These are phyloP conservation scores for Erebia aethiops DNA, from an alignment of 2,888 invertebrate genomes.

Conservation along the genomic window DNA sequence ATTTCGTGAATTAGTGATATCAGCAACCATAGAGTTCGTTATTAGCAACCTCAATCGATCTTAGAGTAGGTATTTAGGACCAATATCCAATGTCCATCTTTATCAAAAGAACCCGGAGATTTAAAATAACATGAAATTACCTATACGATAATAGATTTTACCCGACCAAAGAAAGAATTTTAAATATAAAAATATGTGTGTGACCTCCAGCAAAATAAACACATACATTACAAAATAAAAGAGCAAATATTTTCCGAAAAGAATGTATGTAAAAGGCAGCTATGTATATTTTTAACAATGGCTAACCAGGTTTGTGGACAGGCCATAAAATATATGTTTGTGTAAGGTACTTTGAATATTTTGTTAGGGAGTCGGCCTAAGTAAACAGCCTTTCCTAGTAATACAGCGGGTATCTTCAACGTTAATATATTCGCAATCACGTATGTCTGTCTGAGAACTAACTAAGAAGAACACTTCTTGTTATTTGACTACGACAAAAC, in stretches of 20 bases:
- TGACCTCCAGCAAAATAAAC: neutral
- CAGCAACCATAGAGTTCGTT: too few relatives aligned
- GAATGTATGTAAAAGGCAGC: constrained; percentile 27
- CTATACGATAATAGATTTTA: too few relatives aligned
- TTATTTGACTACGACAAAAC: neutral
- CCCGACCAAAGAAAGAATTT: too few relatives aligned
- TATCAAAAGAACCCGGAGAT: too few relatives aligned
- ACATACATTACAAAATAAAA: neutral
- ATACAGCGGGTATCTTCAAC: constrained; percentile 49
- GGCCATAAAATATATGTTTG: constrained; percentile 61
- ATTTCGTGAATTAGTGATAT: too few relatives aligned
- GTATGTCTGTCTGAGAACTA: constrained; percentile 34
- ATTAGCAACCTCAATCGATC: too few relatives aligned
- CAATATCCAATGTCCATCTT: too few relatives aligned
- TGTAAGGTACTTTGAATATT: constrained; percentile 64
- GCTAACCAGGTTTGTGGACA: constrained; percentile 51
- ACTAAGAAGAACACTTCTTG: neutral
- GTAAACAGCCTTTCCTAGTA: constrained; percentile 56
- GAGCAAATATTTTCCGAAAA: constrained; percentile 28
- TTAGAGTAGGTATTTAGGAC: too few relatives aligned
- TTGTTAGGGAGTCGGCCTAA: constrained; percentile 62
- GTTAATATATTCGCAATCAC: constrained; percentile 60
- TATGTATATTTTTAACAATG: constrained; percentile 37
- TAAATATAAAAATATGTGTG: too few relatives aligned
- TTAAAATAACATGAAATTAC: too few relatives aligned